Evolutionary conservation across 1,140 invertebrate genomes (phyloP).

Genomic region (Drosophila subpulchrella): DNA sequence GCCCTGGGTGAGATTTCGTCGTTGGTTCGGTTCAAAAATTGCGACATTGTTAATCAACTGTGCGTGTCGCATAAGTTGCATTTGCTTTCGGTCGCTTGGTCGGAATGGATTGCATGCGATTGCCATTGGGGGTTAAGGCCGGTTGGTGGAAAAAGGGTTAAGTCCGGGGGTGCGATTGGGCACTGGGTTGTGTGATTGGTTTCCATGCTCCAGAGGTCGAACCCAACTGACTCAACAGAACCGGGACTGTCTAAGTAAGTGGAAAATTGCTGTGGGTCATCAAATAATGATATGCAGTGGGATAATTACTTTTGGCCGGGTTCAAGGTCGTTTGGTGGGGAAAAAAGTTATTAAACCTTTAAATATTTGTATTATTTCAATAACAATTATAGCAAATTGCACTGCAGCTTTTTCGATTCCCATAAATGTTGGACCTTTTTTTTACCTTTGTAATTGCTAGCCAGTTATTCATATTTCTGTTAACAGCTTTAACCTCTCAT

Average conservation of each 20-base stretch:
- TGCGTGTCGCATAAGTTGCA: conserved; percentile 67
- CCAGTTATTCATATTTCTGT: neutral
- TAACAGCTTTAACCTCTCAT: neutral
- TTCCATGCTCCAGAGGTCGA: conserved; percentile 14
- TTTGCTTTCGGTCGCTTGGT: conserved; percentile 42
- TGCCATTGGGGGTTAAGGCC: conserved; percentile 7
- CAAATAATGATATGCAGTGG: conserved; percentile 7
- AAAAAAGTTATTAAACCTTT: neutral
- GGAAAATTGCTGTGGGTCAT: conserved; percentile 30
- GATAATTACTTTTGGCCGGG: neutral
- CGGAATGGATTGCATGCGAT: conserved; percentile 34
- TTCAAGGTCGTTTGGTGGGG: conserved; percentile 8
- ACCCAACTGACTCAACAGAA: conserved; percentile 15
- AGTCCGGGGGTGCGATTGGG: neutral
- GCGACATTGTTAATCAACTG: conserved; percentile 80
- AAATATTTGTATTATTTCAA: neutral
- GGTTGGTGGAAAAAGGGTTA: neutral
- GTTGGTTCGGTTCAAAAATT: conserved; percentile 64
- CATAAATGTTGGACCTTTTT: neutral
- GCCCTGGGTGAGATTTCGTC: conserved; percentile 19
- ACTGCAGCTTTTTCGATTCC: neutral
- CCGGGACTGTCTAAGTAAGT: conserved; percentile 19
- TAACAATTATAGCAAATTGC: neutral
- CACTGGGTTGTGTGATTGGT: conserved; percentile 13
- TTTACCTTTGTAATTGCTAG: neutral